Base-by-base conservation (phyloP, 2,888 invertebrate species). In the Chirona hameri region DNA sequence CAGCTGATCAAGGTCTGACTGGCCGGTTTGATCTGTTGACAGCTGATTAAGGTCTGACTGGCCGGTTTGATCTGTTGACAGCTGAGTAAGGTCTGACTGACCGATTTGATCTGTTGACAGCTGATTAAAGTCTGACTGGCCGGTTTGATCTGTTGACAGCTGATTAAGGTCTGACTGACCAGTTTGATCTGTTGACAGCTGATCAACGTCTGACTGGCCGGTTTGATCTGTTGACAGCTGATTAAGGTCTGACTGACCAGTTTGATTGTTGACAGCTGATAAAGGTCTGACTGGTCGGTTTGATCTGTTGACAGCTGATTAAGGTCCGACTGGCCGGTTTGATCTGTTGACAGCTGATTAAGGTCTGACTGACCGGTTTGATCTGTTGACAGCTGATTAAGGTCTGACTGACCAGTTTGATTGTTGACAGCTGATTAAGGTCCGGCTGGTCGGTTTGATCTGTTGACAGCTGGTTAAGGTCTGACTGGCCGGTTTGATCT, bases 161-260 rank as follows among this genome's bases (percentile, higher is more conserved):
- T 95, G 5, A 93, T 95, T 69, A 96, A 95, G 89, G 93, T 95
- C 55, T 88, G 81, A 91, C 88, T 0, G 93, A 93, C 85, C 91
- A 90, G 0, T 39, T 39, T 39, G 39, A 39, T 5, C 39, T 7
- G 39, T 39, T 39, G 24, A 31, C 82, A 84, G 93, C 87, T 95
- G 5, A 93, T 95, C 65, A 96, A 95, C 89, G 93, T 95, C 55
- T 7, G 7, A n/a, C n/a, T n/a, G 39, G 7, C 39, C 39, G 39
- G n/a, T 39, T 39, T 39, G 39, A 39, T 5, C 39, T 7, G 39
- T 39, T 39, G 24, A 31, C 82, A 84, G 93, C 87, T 95, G 5
- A 93, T 95, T 69, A 96, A 95, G 89, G 93, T 95, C 55, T 88
- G 81, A 91, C 88, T 0, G 93, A 93, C 85, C 91, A 90, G 0